Conservation (phyloP, 35 echinoderm and acorn worm species). For the Ptychodera flava region DNA sequence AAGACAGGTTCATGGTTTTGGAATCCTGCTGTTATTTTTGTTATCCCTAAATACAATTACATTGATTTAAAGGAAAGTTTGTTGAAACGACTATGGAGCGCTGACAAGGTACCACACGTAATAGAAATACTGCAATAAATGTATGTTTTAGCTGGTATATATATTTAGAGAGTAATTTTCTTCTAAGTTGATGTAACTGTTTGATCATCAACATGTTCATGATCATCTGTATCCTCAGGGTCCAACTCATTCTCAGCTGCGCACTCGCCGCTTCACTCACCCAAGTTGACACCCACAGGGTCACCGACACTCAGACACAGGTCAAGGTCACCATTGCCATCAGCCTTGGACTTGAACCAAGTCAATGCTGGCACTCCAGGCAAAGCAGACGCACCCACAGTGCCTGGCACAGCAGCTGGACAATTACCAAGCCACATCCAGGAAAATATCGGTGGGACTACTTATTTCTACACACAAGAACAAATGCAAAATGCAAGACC, state of each 20-base stretch:
- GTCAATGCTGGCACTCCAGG: constrained; percentile 16
- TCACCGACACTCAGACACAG: constrained; percentile 65
- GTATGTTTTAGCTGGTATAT: too few species aligned
- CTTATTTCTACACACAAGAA: constrained; percentile 96
- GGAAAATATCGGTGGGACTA: constrained; percentile 95
- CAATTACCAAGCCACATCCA: constrained; percentile 13
- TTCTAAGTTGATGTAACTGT: too few species aligned
- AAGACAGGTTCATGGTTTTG: too few species aligned
- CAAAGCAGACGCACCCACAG: neutral
- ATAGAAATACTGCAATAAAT: too few species aligned
- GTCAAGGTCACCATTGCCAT: constrained; percentile 24
- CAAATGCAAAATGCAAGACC: constrained; percentile 37
- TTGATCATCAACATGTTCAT: neutral
- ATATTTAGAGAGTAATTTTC: too few species aligned
- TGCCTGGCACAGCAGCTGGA: neutral
- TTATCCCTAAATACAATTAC: too few species aligned
- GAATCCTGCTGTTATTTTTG: too few species aligned
- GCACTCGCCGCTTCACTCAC: constrained; percentile 88
- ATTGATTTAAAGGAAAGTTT: too few species aligned
- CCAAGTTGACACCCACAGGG: constrained; percentile 21
- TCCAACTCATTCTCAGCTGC: constrained; percentile 73
- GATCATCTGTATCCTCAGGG: neutral
- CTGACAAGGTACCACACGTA: too few species aligned
- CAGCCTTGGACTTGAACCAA: constrained; percentile 42
- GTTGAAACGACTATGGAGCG: too few species aligned